Evolutionary conservation across 2,888 invertebrate species (phyloP).

Genomic region (Cheilosia soror): DNA sequence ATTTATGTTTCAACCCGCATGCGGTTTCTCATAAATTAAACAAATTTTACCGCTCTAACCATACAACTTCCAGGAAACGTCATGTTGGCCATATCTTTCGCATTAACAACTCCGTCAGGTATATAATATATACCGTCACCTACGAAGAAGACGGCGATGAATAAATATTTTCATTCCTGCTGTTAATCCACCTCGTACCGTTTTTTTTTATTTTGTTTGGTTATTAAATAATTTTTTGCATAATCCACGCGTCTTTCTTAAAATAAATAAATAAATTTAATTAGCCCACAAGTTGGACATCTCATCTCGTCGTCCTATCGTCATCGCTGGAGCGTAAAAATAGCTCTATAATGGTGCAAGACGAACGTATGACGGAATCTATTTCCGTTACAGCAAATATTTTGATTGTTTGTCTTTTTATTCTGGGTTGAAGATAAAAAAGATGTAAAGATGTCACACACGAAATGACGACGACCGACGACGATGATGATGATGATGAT

Average conservation of each 20-base stretch:
- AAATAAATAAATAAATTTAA: constrained; percentile 11
- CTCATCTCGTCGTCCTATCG: background rate
- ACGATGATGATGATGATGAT: constrained; percentile 41
- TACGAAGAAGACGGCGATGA: background rate
- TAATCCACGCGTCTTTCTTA: constrained; percentile 29
- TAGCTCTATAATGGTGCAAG: constrained; percentile 54
- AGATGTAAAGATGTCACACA: constrained; percentile 63
- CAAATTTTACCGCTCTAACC: constrained; percentile 21
- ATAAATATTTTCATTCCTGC: background rate
- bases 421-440: constrained; percentile 8
- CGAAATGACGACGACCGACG: constrained; percentile 33
- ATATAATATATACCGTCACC: background rate
- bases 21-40: constrained; percentile 32
- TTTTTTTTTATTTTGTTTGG: background rate
- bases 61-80: constrained; percentile 43
- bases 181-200: background rate
- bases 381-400: constrained; percentile 67
- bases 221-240: constrained; percentile 57
- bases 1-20: constrained; percentile 23
- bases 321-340: constrained; percentile 38
- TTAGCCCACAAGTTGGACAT: constrained; percentile 22
- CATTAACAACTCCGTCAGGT: constrained; percentile 48
- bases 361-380: constrained; percentile 58
- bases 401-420: constrained; percentile 54
- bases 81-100: constrained; percentile 19